Percentiles rank a stretch among this genome's conserved stretches.
Evolutionary conservation across 2,797 vertebrate genomes (phyloP).

Genomic region (Dermochelys coriacea): DNA sequence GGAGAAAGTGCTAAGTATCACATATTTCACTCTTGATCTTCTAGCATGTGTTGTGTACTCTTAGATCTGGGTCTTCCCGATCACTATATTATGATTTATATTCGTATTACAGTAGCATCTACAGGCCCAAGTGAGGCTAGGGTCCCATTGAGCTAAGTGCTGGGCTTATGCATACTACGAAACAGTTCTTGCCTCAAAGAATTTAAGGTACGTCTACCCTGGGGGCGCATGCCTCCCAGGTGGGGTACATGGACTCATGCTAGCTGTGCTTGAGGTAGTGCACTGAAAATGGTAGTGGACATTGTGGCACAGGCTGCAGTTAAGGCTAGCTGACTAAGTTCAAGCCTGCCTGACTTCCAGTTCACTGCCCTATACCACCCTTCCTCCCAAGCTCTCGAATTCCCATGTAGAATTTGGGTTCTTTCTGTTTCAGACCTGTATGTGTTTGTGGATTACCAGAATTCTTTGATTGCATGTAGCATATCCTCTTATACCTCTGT

Average conservation of each 20-base stretch:
- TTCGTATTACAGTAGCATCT: rapidly evolving
- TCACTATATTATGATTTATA: neutral
- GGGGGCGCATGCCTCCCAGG: neutral
- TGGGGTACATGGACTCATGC: neutral
- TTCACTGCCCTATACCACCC: neutral
- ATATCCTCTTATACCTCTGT: neutral
- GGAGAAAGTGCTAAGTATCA: neutral
- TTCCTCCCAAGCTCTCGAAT: neutral
- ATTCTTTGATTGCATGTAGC: neutral
- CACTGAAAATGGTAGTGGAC: neutral
- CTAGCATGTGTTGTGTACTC: neutral
- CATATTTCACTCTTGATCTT: neutral
- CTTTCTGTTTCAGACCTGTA: neutral
- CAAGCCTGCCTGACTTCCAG: neutral
- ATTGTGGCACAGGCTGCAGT: neutral
- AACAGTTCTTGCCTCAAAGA: neutral
- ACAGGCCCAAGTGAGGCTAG: neutral
- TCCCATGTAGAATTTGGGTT: neutral
- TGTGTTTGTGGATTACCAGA: neutral
- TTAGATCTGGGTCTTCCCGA: neutral
- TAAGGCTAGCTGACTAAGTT: neutral
- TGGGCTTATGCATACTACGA: neutral
- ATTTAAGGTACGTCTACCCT: neutral
- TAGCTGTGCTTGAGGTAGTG: neutral
- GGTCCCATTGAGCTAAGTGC: neutral